Conservation (phyloP, 2,888 invertebrate genomes). For the Aleiodes leptofemur region DNA sequence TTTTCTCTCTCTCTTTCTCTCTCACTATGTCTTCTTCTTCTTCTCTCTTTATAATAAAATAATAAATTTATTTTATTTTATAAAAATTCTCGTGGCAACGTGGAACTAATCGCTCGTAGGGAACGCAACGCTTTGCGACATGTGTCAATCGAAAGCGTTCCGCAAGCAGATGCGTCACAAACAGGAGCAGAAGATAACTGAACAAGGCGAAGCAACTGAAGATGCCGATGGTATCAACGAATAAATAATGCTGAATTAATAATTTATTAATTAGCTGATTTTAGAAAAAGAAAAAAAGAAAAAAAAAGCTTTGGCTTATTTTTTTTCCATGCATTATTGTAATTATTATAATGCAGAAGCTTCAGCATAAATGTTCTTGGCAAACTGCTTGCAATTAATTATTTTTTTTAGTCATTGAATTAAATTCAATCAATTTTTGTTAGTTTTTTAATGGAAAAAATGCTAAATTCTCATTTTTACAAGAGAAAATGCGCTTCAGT, state of each 20-base stretch:
- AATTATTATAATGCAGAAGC: too few relatives aligned
- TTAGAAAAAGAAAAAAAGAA: not conserved
- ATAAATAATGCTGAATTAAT: slow-evolving; percentile 34
- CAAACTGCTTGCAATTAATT: too few relatives aligned
- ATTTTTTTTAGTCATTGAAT: too few relatives aligned
- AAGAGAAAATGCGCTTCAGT: not conserved
- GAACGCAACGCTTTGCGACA: slow-evolving; percentile 93
- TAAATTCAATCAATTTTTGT: too few relatives aligned
- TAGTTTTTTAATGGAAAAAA: too few relatives aligned
- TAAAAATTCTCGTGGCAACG: slow-evolving; percentile 52
- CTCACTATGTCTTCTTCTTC: not conserved
- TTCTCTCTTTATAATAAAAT: too few relatives aligned
- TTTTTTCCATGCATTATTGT: not conserved
- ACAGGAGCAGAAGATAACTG: slow-evolving; percentile 77
- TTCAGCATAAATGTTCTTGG: too few relatives aligned
- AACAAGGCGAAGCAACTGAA: slow-evolving; percentile 71
- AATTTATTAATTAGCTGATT: not conserved
- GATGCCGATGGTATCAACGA: slow-evolving; percentile 76
- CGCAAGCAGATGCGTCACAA: slow-evolving; percentile 82
- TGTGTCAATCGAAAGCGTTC: slow-evolving; percentile 86
- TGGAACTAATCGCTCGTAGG: slow-evolving; percentile 78
- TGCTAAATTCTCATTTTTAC: not conserved
- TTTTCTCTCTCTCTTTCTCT: slow-evolving; percentile 33
- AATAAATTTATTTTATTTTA: slow-evolving; percentile 43
- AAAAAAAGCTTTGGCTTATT: not conserved